phyloP scores from a whole-genome alignment of 1,140 invertebrate species.

The Cydia strobilella region DNA sequence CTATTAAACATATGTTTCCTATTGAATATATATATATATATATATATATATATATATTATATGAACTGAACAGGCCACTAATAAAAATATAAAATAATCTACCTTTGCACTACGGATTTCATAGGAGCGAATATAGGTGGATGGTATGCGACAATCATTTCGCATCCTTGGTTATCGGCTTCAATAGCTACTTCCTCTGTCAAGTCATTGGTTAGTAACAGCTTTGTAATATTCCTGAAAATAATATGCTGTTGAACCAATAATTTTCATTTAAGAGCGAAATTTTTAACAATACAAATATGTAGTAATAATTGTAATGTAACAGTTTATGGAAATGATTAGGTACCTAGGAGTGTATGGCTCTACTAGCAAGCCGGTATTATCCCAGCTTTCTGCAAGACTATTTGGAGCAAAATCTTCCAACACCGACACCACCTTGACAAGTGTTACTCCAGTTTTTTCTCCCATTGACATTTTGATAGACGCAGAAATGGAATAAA shows the following conservation, averaged over 20 bases:
- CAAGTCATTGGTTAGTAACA: slow-evolving; percentile 97
- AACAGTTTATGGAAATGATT: slow-evolving; percentile 7
- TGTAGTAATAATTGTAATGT: too few species aligned
- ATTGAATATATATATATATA: neutral
- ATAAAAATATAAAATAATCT: slow-evolving; percentile 43
- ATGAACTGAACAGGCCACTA: neutral
- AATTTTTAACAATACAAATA: neutral
- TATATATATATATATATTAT: neutral
- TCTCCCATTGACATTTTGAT: slow-evolving; percentile 57
- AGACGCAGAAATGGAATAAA: slow-evolving; percentile 40
- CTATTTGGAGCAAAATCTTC: slow-evolving; percentile 86
- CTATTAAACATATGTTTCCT: too few species aligned
- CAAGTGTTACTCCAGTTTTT: slow-evolving; percentile 78
- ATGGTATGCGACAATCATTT: slow-evolving; percentile 97
- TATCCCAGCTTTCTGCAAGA: slow-evolving; percentile 95
- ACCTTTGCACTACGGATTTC: slow-evolving; percentile 92
- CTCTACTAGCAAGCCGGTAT: slow-evolving; percentile 95
- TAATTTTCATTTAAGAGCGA: neutral
- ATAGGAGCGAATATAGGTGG: slow-evolving; percentile 95
- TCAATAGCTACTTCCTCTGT: slow-evolving; percentile 94
- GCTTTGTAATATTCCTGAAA: slow-evolving; percentile 81
- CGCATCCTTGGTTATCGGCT: slow-evolving; percentile 84
- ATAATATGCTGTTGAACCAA: neutral
- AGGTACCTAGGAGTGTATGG: slow-evolving; percentile 82
- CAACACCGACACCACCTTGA: slow-evolving; percentile 83